Percentiles rank a stretch among this genome's conserved stretches.
Evolutionary conservation across 2,113 vertebrate genomes (phyloP).

Genomic region (Prinia subflava): DNA sequence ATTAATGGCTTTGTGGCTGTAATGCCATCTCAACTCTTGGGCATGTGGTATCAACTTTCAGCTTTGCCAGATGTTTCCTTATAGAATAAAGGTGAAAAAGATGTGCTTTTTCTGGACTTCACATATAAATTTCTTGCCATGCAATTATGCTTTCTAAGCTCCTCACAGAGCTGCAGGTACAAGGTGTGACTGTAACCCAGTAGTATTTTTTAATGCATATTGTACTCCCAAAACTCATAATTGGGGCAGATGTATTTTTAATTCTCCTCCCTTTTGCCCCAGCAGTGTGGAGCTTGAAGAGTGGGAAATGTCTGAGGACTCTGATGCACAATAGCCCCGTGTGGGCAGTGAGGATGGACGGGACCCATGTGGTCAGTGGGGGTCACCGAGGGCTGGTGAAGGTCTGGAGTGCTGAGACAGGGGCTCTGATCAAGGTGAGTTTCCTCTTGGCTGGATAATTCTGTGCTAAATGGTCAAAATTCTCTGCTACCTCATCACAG

Average conservation of each 20-base stretch:
- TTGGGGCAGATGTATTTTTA: not conserved
- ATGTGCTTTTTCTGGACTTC: not conserved
- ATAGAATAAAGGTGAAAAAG: not conserved
- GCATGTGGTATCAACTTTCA: not conserved
- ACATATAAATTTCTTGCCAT: not conserved
- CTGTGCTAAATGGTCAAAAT: not conserved
- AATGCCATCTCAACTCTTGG: not conserved
- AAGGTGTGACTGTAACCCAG: not conserved
- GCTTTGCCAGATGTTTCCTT: not conserved
- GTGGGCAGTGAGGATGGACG: conserved; percentile 74
- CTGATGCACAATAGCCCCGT: conserved; percentile 80
- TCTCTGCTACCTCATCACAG: not conserved
- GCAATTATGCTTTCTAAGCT: not conserved
- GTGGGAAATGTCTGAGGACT: conserved; percentile 71
- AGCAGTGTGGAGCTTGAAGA: conserved; percentile 85
- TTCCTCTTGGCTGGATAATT: not conserved
- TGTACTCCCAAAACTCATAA: not conserved
- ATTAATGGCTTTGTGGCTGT: not conserved
- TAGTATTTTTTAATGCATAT: not conserved
- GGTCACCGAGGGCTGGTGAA: conserved; percentile 81
- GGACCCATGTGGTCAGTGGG: conserved; percentile 75
- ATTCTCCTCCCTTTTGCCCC: not conserved
- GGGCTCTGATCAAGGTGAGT: conserved; percentile 77
- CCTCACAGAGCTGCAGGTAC: not conserved
- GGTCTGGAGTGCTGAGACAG: conserved; percentile 77